Evolutionary conservation across 1,140 invertebrate species (phyloP).

Genomic region (Capitella teleta): DNA sequence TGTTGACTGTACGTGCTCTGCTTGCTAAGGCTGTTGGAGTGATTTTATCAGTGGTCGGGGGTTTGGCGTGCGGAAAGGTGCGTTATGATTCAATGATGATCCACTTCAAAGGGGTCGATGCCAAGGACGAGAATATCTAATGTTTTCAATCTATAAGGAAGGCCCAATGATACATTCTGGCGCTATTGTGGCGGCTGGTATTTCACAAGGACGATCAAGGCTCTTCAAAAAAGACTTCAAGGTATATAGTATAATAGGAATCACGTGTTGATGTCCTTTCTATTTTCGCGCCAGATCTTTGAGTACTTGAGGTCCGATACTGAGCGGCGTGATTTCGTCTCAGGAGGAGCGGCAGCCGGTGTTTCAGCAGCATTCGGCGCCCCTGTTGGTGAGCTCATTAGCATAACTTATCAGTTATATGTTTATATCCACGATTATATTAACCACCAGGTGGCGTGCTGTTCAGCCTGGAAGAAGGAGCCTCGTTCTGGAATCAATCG

Average conservation of each 20-base stretch:
- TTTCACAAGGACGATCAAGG: slow-evolving; percentile 95
- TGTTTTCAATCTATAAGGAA: slow-evolving; percentile 54
- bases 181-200: slow-evolving; percentile 91
- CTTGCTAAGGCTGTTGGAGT: slow-evolving; percentile 91
- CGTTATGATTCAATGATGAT: slow-evolving; percentile 7
- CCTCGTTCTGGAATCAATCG: slow-evolving; percentile 96
- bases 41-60: slow-evolving; percentile 83
- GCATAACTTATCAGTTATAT: too few relatives aligned
- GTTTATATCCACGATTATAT: too few relatives aligned
- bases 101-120: neutral
- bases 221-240: slow-evolving; percentile 72
- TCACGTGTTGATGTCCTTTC: neutral
- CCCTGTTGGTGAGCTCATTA: slow-evolving; percentile 52
- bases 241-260: slow-evolving; percentile 16
- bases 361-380: slow-evolving; percentile 92
- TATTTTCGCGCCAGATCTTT: slow-evolving; percentile 54
- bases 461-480: slow-evolving; percentile 95
- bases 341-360: slow-evolving; percentile 90
- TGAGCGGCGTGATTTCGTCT: slow-evolving; percentile 97
- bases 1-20: slow-evolving; percentile 73
- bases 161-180: slow-evolving; percentile 99
- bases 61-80: slow-evolving; percentile 90
- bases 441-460: slow-evolving; percentile 73
- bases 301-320: slow-evolving; percentile 66
- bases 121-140: neutral